Evolutionary conservation across 2,888 invertebrate genomes (phyloP).

Genomic region (Cerastis leucographa): DNA sequence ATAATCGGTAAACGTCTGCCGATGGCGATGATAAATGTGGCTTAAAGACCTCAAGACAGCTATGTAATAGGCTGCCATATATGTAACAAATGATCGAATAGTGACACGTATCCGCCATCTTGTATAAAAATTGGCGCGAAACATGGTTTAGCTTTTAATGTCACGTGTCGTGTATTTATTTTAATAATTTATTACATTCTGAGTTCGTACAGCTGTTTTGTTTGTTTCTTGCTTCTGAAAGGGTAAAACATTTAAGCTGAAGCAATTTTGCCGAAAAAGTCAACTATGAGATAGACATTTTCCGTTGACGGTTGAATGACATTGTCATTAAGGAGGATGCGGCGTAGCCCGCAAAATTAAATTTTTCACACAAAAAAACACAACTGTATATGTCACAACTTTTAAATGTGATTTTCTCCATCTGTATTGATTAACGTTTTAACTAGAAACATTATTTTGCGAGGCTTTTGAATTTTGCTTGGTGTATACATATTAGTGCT

Average conservation of each 20-base stretch:
- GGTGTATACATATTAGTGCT: no score
- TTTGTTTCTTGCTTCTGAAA: slow-evolving; percentile 17
- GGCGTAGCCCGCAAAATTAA: no score
- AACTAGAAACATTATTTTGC: no score
- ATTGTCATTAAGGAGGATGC: no score
- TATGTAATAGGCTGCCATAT: slow-evolving; percentile 75
- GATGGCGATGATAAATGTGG: slow-evolving; percentile 69
- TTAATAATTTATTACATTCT: slow-evolving; percentile 65
- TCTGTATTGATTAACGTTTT: no score
- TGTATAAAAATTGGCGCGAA: slow-evolving; percentile 63
- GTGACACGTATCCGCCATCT: slow-evolving; percentile 64
- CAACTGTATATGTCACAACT: no score
- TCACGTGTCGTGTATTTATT: slow-evolving; percentile 43
- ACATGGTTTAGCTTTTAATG: slow-evolving; percentile 72
- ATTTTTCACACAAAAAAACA: no score
- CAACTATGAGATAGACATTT: neutral
- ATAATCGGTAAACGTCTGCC: slow-evolving; percentile 51
- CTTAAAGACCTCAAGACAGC: slow-evolving; percentile 60
- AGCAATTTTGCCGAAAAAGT: neutral
- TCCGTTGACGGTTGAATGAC: no score
- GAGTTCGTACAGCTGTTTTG: slow-evolving; percentile 18
- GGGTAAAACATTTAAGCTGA: neutral
- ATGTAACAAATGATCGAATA: slow-evolving; percentile 76
- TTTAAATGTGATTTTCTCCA: no score
- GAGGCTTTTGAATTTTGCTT: no score